A percentile compares a stretch with the other conserved stretches of the same genome.
phyloP scores from a whole-genome alignment of 2,888 invertebrate genomes.

The Eristalis arbustorum region DNA sequence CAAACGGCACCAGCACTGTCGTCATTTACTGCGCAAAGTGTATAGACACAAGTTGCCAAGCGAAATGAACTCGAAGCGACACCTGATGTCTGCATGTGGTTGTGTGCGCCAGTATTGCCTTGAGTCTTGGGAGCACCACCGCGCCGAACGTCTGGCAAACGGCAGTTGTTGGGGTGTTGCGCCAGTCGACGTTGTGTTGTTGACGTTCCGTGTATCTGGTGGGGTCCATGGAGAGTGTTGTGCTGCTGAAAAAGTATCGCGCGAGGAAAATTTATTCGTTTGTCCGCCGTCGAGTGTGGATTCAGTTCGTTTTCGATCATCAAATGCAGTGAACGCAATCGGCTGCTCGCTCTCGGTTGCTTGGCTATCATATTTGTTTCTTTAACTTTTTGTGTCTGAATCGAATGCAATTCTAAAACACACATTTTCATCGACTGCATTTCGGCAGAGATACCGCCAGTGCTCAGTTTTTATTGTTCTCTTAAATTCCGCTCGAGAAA shows the following conservation, averaged over 20 bases:
- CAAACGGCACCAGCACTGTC: neutral
- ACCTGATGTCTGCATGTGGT: conserved; percentile 12
- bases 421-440: neutral
- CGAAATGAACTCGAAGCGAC: neutral
- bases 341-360: conserved; percentile 30
- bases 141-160: neutral
- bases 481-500: conserved; percentile 1
- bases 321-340: conserved; percentile 68
- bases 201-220: conserved; percentile 53
- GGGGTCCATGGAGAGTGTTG: conserved; percentile 53
- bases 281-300: conserved; percentile 65
- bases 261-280: conserved; percentile 65
- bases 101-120: neutral
- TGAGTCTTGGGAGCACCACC: conserved; percentile 1
- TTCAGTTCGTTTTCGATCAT: conserved; percentile 71
- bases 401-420: neutral
- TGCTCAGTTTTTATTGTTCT: neutral
- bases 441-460: neutral
- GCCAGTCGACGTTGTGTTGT: conserved; percentile 49
- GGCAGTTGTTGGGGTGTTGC: conserved; percentile 24
- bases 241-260: conserved; percentile 56
- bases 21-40: conserved; percentile 48
- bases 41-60: conserved; percentile 20
- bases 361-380: neutral
- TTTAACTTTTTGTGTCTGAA: neutral